Base-by-base conservation (phyloP, 2,888 invertebrate species). In the Helobdella robusta region DNA sequence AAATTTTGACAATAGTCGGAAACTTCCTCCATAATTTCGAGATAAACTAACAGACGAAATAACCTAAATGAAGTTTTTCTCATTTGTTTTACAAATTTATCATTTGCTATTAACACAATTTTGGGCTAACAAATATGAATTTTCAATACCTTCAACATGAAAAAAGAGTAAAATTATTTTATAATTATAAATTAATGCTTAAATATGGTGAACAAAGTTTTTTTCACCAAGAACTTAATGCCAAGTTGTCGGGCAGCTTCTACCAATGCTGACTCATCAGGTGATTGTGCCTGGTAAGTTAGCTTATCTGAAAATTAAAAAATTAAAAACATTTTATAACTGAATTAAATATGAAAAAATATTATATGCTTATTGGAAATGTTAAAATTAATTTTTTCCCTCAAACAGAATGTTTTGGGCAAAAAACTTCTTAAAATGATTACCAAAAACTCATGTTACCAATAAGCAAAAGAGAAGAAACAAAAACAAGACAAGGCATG, bases 281-380 rank as follows among this genome's bases (percentile, higher is more conserved):
- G 65, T 0, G 65, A 65, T 35, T 65, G 65, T 5, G 65, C 65
- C 35, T 59, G 65, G 44, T 65, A 65, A 15, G 46, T 15, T 25
- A 65, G 35, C 15, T 59, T 6, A 30, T 48, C 65, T 65, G 65
- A n/a, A 30, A 15, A 44, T 60, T 2, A 34, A 34, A 32, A 30
- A 32, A 34, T 59, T 32, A 6, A 2, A 59, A n/a, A 30, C 2
- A 1, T 59, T 34, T n/a, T 32, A 2, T 40, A 11, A 11, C 11
- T 15, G n/a, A 40, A 40, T 15, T n/a, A n/a, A 11, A 40, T 8
- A 40, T 40, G 8, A 40, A 40, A 40, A 40, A 40, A 40, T 15
- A 40, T 40, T 15, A 40, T 40, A 40, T 40, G 8, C 15, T 40
- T 8, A 11, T 40, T 15, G n/a, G n/a, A 40, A 40, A 40, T 40